phyloP scores from a whole-genome alignment of 1,140 invertebrate species.

The Laupala kohalensis region DNA sequence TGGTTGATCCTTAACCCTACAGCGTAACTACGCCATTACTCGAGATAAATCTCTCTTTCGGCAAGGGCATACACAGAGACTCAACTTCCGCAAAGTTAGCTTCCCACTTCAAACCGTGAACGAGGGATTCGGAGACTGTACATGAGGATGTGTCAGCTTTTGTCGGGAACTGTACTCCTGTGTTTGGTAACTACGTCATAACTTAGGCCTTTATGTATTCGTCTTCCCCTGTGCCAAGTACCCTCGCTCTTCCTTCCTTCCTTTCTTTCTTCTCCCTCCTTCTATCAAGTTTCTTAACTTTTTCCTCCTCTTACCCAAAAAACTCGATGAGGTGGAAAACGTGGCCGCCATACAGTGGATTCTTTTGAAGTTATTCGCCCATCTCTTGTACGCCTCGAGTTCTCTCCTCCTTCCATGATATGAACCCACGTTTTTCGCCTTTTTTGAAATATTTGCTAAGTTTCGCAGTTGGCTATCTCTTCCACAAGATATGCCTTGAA shows the following conservation, averaged over 20 bases:
- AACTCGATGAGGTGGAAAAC: slow-evolving; percentile 5
- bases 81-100: no score
- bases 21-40: no score
- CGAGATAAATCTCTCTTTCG: no score
- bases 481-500: slow-evolving; percentile 1
- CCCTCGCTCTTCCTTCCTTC: background rate
- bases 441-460: slow-evolving; percentile 4
- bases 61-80: no score
- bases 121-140: no score
- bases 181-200: background rate
- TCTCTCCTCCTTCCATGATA: background rate
- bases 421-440: background rate
- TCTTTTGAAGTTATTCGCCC: slow-evolving; percentile 9
- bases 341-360: slow-evolving; percentile 5
- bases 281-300: background rate
- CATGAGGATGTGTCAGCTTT: no score
- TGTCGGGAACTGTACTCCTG: background rate
- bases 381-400: background rate
- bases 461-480: background rate
- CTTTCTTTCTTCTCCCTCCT: background rate
- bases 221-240: background rate
- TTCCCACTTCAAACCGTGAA: no score
- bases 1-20: no score
- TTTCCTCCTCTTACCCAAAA: background rate
- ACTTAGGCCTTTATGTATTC: background rate